A percentile compares a stretch with the other conserved stretches of the same genome.
Conservation (phyloP, 2,797 vertebrate species). For the Hylomyscus alleni region DNA sequence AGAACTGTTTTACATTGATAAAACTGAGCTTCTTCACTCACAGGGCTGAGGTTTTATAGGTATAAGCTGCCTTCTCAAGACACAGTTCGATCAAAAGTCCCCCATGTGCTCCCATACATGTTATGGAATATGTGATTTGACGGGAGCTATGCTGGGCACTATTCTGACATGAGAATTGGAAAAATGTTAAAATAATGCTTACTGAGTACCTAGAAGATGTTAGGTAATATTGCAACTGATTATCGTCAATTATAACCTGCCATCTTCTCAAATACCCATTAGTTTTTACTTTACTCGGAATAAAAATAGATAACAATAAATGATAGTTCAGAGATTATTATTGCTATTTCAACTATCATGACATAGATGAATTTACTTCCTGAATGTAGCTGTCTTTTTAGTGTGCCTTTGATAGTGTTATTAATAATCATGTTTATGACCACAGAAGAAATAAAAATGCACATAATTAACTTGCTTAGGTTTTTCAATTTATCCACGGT, state of each 20-base stretch:
- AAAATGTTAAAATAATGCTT: conserved; percentile 10
- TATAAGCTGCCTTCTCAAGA: not conserved
- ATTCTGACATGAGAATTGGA: not conserved
- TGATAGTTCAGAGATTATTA: not conserved
- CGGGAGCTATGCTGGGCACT: not conserved
- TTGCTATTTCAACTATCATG: not conserved
- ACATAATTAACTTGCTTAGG: not conserved
- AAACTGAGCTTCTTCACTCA: not conserved
- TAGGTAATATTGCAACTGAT: not conserved
- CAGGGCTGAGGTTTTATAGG: not conserved
- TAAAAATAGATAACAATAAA: not conserved
- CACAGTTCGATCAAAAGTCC: not conserved
- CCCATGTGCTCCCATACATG: not conserved
- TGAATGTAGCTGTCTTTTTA: not conserved
- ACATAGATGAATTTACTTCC: not conserved
- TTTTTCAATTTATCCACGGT: not conserved
- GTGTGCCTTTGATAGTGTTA: not conserved
- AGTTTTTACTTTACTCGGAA: not conserved
- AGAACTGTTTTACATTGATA: conserved; percentile 9
- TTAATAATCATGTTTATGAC: not conserved
- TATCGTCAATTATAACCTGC: not conserved
- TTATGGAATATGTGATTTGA: not conserved
- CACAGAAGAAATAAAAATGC: not conserved
- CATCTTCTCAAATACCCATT: not conserved
- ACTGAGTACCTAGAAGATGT: not conserved